Conservation (phyloP, 2,113 vertebrate species). For the Plestiodon gilberti region DNA sequence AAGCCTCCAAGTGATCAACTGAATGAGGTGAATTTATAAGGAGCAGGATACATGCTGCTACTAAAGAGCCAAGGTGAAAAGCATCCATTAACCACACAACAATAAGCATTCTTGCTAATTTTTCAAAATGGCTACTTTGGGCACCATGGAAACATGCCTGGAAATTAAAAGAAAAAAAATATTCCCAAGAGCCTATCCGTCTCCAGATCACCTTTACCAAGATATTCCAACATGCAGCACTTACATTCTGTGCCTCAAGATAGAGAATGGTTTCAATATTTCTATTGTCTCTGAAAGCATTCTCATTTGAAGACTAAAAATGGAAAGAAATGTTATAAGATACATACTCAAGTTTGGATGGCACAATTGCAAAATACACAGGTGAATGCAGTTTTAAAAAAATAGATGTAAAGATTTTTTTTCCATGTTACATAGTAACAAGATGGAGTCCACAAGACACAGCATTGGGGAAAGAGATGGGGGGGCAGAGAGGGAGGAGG, state of each 20-base stretch:
- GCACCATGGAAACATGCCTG: neutral
- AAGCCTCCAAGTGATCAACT: conserved; percentile 3
- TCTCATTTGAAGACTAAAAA: neutral
- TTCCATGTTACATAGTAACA: neutral
- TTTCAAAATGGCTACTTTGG: neutral
- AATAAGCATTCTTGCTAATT: conserved; percentile 3
- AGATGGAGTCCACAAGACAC: neutral
- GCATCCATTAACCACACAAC: neutral
- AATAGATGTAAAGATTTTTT: neutral
- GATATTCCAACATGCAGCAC: neutral
- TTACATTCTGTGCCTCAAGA: neutral
- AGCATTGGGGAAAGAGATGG: neutral
- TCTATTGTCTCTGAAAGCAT: neutral
- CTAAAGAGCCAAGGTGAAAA: conserved; percentile 9
- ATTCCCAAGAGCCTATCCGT: neutral
- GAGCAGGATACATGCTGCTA: neutral
- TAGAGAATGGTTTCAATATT: neutral
- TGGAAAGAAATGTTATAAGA: neutral
- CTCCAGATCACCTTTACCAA: neutral
- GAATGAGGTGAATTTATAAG: neutral
- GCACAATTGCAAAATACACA: neutral
- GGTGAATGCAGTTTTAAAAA: neutral
- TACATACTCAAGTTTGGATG: neutral
- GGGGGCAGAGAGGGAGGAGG: neutral
- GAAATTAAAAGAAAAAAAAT: neutral